These are phyloP conservation scores for Syritta pipiens DNA, from an alignment of 2,888 invertebrate genomes.

Conservation along the genomic window DNA sequence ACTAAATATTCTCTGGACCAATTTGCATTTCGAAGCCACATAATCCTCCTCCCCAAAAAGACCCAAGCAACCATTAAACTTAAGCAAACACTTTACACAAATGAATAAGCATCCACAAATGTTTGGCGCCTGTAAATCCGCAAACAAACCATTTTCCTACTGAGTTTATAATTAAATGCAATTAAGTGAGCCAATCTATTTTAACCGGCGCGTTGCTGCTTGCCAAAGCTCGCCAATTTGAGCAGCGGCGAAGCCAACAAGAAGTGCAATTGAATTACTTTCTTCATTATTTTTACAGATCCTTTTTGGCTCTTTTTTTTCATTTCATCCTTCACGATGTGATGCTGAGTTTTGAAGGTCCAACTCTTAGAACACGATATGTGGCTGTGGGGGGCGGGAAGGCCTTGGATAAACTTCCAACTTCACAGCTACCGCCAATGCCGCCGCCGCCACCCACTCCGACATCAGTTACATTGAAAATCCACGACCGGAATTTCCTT, in stretches of 20 bases:
- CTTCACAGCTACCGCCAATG: too few relatives aligned
- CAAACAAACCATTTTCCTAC: slow-evolving; percentile 23
- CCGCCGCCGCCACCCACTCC: neutral
- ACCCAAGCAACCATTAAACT: too few relatives aligned
- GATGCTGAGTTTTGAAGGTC: neutral
- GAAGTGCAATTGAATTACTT: slow-evolving; percentile 37
- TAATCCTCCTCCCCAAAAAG: too few relatives aligned
- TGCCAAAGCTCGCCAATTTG: neutral
- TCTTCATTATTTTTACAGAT: slow-evolving; percentile 14
- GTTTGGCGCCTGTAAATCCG: slow-evolving; percentile 9
- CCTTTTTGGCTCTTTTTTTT: too few relatives aligned
- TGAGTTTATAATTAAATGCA: slow-evolving; percentile 37
- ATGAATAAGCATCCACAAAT: neutral
- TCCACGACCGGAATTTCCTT: slow-evolving; percentile 41
- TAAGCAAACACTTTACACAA: too few relatives aligned
- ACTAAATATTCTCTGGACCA: too few relatives aligned
- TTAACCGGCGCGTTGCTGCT: neutral
- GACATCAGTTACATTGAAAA: slow-evolving; percentile 11
- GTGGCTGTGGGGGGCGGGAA: too few relatives aligned
- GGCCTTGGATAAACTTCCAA: too few relatives aligned
- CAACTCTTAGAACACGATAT: too few relatives aligned
- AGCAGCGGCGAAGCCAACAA: neutral
- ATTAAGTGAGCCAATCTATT: slow-evolving; percentile 41
- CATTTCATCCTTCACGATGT: too few relatives aligned
- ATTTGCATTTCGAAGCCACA: too few relatives aligned